Conservation (phyloP, 2,888 invertebrate species). For the Drosophila affinis region DNA sequence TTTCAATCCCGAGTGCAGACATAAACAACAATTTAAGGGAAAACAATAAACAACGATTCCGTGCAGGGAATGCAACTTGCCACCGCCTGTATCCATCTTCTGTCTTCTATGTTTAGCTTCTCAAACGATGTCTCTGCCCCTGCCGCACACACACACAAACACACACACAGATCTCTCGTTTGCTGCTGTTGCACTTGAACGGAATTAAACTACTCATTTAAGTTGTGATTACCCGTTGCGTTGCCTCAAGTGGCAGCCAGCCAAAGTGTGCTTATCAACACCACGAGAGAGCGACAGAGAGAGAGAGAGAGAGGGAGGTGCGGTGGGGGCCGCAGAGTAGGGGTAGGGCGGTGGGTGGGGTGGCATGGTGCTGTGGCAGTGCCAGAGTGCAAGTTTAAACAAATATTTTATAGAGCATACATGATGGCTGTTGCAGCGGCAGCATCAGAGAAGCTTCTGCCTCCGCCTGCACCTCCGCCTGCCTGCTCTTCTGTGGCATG, state of each 20-base stretch:
- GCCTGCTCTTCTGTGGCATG: slow-evolving; percentile 11
- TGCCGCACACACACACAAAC: no score
- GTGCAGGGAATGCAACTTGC: slow-evolving; percentile 21
- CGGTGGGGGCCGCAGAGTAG: neutral
- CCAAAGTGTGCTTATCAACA: slow-evolving; percentile 75
- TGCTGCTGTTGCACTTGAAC: slow-evolving; percentile 59
- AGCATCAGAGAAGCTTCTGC: slow-evolving; percentile 16
- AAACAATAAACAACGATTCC: slow-evolving; percentile 33
- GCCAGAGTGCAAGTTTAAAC: slow-evolving; percentile 53
- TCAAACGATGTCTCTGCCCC: slow-evolving; percentile 12
- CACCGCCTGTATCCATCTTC: slow-evolving; percentile 2
- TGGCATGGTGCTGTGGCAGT: slow-evolving; percentile 5
- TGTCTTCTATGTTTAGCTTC: slow-evolving; percentile 9
- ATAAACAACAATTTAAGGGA: slow-evolving; percentile 43
- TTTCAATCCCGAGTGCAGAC: slow-evolving; percentile 29
- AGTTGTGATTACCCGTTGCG: slow-evolving; percentile 69
- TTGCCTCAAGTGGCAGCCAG: slow-evolving; percentile 61
- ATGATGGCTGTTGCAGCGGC: slow-evolving; percentile 39
- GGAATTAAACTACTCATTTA: slow-evolving; percentile 71
- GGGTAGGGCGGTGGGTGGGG: neutral
- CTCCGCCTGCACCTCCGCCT: neutral
- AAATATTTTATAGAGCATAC: slow-evolving; percentile 75
- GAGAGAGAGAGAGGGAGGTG: slow-evolving; percentile 2
- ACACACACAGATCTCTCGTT: neutral
- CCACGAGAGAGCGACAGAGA: slow-evolving; percentile 30